These are phyloP conservation scores for Thermophis baileyi DNA, from an alignment of 2,113 vertebrate genomes.

Conservation along the genomic window DNA sequence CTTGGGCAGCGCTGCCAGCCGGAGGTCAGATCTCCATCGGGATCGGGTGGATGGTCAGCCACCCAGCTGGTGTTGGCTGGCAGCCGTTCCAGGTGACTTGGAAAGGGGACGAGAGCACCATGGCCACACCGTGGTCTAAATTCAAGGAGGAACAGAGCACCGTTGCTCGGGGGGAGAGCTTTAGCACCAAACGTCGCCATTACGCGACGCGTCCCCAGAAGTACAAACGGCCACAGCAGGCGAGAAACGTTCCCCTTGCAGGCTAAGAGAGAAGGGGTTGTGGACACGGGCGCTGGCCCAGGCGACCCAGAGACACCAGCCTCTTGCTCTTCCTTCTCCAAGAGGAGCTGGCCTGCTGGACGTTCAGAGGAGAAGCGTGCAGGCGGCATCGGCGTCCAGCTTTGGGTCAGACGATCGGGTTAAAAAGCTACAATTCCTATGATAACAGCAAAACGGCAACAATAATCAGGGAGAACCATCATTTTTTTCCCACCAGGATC, in stretches of 20 bases:
- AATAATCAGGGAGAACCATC: neutral
- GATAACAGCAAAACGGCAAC: neutral
- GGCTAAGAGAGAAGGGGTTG: neutral
- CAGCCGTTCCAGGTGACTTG: neutral
- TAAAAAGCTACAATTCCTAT: slow-evolving; percentile 8
- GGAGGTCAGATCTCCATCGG: neutral
- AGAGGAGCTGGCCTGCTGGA: slow-evolving; percentile 4
- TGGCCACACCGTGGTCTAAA: neutral
- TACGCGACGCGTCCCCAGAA: neutral
- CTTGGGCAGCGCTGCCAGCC: neutral
- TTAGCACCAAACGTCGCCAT: neutral
- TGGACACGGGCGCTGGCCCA: neutral
- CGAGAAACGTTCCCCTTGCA: neutral
- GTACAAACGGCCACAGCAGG: neutral
- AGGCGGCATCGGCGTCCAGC: neutral
- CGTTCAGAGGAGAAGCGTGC: neutral
- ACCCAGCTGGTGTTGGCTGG: neutral
- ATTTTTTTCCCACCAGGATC: slow-evolving; percentile 14
- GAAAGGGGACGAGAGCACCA: slow-evolving; percentile 6
- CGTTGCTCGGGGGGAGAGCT: neutral
- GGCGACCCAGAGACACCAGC: neutral
- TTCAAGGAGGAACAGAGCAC: neutral
- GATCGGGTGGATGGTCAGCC: neutral
- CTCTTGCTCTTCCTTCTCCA: too few relatives aligned
- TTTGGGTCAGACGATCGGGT: neutral